A percentile compares a stretch with the other conserved stretches of the same genome.
These are phyloP conservation scores for Sinohyriopsis cumingii DNA, from an alignment of 2,888 invertebrate species.

Conservation along the genomic window DNA sequence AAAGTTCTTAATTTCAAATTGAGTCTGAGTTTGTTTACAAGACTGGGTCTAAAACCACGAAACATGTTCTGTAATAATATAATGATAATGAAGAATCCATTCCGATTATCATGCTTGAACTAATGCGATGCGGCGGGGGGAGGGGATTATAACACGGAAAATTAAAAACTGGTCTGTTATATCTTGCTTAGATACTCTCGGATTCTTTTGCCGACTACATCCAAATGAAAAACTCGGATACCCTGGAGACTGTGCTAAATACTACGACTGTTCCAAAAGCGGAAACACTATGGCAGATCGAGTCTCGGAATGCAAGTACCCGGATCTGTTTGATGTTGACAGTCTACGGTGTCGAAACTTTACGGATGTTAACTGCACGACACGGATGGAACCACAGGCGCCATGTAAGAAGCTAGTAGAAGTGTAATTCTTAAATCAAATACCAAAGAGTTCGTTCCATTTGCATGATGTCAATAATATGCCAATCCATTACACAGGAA, in stretches of 20 bases:
- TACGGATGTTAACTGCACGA: conserved; percentile 31
- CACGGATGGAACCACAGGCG: conserved; percentile 39
- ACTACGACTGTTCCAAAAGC: conserved; percentile 36
- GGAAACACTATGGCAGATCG: conserved; percentile 14
- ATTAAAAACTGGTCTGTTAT: no score
- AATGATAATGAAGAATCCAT: no score
- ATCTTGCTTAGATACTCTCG: conserved; percentile 19
- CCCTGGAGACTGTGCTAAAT: conserved; percentile 42
- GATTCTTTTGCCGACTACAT: conserved; percentile 33
- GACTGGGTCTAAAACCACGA: no score
- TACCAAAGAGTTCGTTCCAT: no score
- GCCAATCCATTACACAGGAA: no score
- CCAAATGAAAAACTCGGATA: conserved; percentile 19
- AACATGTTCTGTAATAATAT: no score
- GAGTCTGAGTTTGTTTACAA: no score
- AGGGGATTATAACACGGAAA: no score
- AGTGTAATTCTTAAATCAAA: background rate
- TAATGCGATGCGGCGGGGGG: no score
- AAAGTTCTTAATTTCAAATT: no score
- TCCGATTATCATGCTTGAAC: no score
- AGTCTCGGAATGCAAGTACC: conserved; percentile 38
- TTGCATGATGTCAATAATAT: no score
- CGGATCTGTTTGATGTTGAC: conserved; percentile 37
- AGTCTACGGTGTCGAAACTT: conserved; percentile 39
- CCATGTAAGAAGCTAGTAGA: conserved; percentile 35